Evolutionary conservation across 2,797 vertebrate species (phyloP), one percentile per base, ranked within the genome.

Genomic region (Eulemur albifrons): DNA sequence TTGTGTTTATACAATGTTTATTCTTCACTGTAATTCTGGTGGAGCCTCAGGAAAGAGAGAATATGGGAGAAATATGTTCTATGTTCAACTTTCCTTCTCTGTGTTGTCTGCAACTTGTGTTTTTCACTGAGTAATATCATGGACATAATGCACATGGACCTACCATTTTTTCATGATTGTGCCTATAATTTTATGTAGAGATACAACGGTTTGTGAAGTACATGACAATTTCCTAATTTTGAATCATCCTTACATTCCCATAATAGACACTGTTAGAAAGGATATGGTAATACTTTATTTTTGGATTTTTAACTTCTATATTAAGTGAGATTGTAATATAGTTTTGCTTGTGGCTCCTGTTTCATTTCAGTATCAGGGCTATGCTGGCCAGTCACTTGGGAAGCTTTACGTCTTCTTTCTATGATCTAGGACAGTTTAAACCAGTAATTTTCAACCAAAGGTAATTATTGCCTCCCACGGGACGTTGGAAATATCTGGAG

Each of bases 171-270:
- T 82, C 38, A 48, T 65, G 38, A 72, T 45, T 57, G n/a, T 70
- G 38, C 1, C 6, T 90, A 5, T 12, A 38, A 23, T 32, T 75
- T 10, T 61, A 6, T 54, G 3, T 38, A 81, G 30, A 15, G 6
- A 32, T 48, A 27, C 67, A 54, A 43, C 23, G 54, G 32, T 84
- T 73, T 93, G 23, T 83, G 43, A 83, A 61, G 80, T 89, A 57
- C 12, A 12, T 88, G 54, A 93, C 27, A 88, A 12, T 61, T 70
- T 67, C 50, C 63, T 94, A 72, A 63, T 35, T 95, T 90, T 95
- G 48, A 89, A 15, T 93, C 50, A 87, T 86, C 18, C 75, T 89
- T 87, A 59, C n/a, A 54, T 92, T 82, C 32, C 45, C 5, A 2
- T 90, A 75, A 63, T 82, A 79, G 92, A 73, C 23, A 54, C 35